Evolutionary conservation across 2,113 vertebrate genomes (phyloP).

Genomic region (Lepus americanus): DNA sequence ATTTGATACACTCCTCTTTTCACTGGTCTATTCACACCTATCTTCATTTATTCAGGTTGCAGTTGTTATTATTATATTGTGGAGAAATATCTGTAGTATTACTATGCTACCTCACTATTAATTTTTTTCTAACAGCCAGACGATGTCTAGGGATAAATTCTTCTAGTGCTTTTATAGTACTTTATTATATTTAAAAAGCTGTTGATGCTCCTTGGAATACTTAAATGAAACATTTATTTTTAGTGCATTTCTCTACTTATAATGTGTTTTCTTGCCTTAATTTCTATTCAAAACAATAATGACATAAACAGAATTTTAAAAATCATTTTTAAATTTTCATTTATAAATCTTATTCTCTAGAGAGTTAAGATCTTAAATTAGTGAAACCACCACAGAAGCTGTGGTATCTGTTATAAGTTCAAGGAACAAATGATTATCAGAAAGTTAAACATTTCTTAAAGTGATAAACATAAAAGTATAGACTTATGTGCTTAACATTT

Average conservation of each 20-base stretch:
- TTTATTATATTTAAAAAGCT: constrained; percentile 12
- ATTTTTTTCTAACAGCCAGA: neutral
- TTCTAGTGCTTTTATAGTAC: neutral
- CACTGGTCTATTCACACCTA: neutral
- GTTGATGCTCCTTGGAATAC: neutral
- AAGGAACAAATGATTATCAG: neutral
- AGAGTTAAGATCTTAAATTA: constrained; percentile 34
- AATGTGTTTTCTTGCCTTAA: neutral
- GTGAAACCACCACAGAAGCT: neutral
- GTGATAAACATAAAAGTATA: constrained; percentile 18
- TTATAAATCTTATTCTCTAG: neutral
- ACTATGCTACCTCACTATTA: constrained; percentile 12
- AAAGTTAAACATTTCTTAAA: constrained; percentile 19
- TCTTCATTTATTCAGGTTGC: neutral
- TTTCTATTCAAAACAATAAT: neutral
- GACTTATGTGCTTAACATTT: neutral
- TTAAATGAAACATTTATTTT: constrained; percentile 17
- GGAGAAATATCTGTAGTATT: neutral
- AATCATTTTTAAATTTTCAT: neutral
- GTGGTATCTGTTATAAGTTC: constrained; percentile 40
- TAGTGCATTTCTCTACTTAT: neutral
- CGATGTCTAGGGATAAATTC: neutral
- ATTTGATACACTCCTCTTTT: neutral
- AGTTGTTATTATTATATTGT: neutral
- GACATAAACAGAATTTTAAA: constrained; percentile 11